Conservation (phyloP, 2,113 vertebrate species). For the Gila orcuttii region DNA sequence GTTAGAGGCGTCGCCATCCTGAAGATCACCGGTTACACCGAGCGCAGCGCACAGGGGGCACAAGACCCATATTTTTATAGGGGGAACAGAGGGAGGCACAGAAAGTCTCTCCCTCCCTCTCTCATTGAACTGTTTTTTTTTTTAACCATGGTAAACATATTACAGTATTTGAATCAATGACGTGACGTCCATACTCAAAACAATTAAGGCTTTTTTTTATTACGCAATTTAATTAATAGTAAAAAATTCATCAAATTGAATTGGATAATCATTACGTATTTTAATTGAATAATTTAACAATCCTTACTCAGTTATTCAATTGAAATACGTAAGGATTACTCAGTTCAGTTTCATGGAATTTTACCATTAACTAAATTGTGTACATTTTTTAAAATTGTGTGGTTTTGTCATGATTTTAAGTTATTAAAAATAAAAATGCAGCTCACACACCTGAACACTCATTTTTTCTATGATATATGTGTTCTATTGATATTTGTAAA, state of each 20-base stretch:
- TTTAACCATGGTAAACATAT: no score
- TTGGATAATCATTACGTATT: no score
- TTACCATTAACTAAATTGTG: no score
- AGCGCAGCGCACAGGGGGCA: background rate
- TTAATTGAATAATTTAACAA: no score
- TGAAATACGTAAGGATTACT: no score
- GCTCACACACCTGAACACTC: background rate
- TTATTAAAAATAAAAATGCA: background rate
- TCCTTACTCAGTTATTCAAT: no score
- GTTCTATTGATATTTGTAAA: background rate
- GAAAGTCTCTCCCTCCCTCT: slow-evolving; percentile 48
- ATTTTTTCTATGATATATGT: background rate
- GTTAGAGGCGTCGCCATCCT: slow-evolving; percentile 86
- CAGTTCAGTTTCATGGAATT: no score
- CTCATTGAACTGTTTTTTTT: background rate
- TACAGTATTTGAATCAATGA: background rate
- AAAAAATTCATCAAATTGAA: no score
- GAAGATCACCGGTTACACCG: background rate
- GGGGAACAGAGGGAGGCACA: slow-evolving; percentile 41
- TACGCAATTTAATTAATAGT: no score
- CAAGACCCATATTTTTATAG: background rate
- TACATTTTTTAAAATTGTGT: no score
- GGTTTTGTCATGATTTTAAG: no score
- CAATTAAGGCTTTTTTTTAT: no score
- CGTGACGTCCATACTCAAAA: background rate